Evolutionary conservation across 2,113 vertebrate genomes (phyloP).

Genomic region (Colossoma macropomum): DNA sequence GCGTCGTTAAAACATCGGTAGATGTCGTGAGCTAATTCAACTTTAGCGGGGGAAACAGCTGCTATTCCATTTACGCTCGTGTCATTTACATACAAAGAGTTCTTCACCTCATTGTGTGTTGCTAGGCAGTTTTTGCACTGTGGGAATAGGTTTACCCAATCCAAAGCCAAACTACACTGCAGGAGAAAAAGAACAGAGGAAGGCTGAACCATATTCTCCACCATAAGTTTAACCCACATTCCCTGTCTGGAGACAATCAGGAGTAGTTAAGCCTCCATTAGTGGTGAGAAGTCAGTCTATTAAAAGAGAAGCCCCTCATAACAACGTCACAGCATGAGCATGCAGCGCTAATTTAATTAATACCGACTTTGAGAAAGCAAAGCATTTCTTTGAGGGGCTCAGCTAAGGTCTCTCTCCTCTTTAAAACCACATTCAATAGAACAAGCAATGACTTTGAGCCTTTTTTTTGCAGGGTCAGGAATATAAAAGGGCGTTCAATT

Average conservation of each 20-base stretch:
- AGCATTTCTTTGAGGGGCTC: conserved; percentile 40
- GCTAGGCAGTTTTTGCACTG: conserved; percentile 42
- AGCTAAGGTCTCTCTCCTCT: conserved; percentile 22
- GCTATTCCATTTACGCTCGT: neutral
- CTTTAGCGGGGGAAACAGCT: neutral
- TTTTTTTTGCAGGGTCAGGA: conserved; percentile 59
- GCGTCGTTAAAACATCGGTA: conserved; percentile 34
- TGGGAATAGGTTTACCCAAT: conserved; percentile 13
- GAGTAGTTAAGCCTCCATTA: conserved; percentile 28
- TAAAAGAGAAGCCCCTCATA: conserved; percentile 30
- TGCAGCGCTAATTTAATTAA: conserved; percentile 35
- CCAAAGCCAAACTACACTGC: conserved; percentile 8
- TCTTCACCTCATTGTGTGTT: conserved; percentile 32
- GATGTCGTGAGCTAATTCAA: conserved; percentile 23
- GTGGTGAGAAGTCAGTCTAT: conserved; percentile 34
- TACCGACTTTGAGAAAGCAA: conserved; percentile 17
- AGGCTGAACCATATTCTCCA: neutral
- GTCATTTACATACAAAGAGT: conserved; percentile 25
- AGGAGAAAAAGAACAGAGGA: neutral
- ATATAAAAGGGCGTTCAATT: conserved; percentile 64
- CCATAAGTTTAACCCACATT: conserved; percentile 1
- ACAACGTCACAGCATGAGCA: conserved; percentile 44
- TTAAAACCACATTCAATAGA: conserved; percentile 33
- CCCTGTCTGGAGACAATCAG: neutral
- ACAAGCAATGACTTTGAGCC: conserved; percentile 13